phyloP scores from a whole-genome alignment of 2,797 vertebrate species.

The Hozukius guyotensis region DNA sequence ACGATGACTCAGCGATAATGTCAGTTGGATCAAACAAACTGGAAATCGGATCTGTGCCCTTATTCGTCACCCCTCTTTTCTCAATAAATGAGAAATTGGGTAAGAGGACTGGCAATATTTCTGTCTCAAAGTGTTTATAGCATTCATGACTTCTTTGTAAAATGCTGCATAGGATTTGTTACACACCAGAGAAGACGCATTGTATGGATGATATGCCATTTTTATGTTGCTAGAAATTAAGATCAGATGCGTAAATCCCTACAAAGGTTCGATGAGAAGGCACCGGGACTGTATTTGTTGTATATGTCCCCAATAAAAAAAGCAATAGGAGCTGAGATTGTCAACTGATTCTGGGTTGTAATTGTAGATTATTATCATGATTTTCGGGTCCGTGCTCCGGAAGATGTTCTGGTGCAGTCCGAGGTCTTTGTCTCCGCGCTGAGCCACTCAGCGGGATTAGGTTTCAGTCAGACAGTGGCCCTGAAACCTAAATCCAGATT shows the following conservation, averaged over 20 bases:
- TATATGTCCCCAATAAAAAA: neutral
- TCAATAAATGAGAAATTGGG: neutral
- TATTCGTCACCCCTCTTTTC: neutral
- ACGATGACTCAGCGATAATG: constrained; percentile 26
- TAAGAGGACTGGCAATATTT: neutral
- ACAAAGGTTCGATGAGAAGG: neutral
- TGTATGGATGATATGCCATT: neutral
- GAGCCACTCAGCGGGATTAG: constrained; percentile 68
- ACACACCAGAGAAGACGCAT: neutral
- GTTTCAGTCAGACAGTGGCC: constrained; percentile 61
- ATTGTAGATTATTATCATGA: neutral
- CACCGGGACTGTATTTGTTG: neutral
- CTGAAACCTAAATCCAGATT: constrained; percentile 78
- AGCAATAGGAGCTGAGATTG: neutral
- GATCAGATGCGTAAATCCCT: neutral
- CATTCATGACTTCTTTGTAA: neutral
- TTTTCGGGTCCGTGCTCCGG: neutral
- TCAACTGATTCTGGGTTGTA: neutral
- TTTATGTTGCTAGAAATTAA: neutral
- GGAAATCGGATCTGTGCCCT: constrained; percentile 31
- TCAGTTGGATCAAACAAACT: neutral
- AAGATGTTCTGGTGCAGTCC: neutral
- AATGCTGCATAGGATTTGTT: neutral
- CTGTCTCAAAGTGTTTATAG: neutral
- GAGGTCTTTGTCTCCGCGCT: constrained; percentile 42